Conservation (phyloP, 2,888 invertebrate genomes). For the Aelia acuminata region DNA sequence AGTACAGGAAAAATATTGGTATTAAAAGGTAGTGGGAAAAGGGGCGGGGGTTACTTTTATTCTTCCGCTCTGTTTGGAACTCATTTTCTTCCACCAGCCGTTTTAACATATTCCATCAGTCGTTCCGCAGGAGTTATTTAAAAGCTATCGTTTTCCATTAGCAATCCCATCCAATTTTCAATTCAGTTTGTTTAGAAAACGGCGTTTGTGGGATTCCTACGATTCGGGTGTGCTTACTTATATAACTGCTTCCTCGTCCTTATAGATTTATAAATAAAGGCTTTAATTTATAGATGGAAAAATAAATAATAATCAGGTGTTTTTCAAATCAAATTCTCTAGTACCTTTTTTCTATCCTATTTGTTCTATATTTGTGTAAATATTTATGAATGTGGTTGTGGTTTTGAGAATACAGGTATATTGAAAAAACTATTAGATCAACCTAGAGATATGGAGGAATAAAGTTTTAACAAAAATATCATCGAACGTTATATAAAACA, state of each 20-base stretch:
- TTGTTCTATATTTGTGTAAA: too few species aligned
- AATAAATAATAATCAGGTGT: neutral
- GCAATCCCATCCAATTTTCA: neutral
- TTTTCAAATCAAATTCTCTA: too few species aligned
- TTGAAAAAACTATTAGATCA: too few species aligned
- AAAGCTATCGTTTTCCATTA: constrained; percentile 11
- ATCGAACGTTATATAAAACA: too few species aligned
- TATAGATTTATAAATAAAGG: neutral
- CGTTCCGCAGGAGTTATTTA: neutral
- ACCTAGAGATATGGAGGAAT: too few species aligned
- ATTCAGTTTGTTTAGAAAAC: neutral
- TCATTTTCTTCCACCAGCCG: neutral
- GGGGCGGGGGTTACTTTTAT: neutral
- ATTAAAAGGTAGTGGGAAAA: neutral
- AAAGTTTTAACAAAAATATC: too few species aligned
- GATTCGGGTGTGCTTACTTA: neutral
- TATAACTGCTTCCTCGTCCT: neutral
- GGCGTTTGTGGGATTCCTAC: neutral
- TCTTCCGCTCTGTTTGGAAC: neutral
- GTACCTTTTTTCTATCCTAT: too few species aligned
- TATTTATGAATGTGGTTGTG: too few species aligned
- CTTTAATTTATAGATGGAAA: neutral
- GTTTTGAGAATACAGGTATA: too few species aligned
- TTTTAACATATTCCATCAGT: neutral
- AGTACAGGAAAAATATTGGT: neutral